Conservation (phyloP, 1,140 invertebrate species). For the Tigriopus japonicus region DNA sequence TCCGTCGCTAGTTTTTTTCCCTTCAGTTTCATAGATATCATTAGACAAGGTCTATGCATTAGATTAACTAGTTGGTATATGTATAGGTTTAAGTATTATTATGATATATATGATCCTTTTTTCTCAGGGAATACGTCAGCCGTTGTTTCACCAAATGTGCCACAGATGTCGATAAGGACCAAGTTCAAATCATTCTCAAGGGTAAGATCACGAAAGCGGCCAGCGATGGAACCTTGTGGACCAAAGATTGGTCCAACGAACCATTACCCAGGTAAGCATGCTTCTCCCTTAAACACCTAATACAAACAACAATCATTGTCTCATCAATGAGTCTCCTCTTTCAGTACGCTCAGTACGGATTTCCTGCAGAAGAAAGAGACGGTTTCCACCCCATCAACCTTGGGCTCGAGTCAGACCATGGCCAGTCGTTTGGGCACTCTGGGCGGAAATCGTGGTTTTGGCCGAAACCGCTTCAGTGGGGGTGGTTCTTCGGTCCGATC, state of each 20-base stretch:
- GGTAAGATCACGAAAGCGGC: constrained; percentile 73
- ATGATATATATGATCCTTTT: too few species aligned
- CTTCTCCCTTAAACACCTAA: background rate
- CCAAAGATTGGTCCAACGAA: constrained; percentile 77
- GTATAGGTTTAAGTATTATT: too few species aligned
- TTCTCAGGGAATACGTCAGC: constrained; percentile 61
- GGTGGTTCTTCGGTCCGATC: too few species aligned
- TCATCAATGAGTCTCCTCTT: background rate
- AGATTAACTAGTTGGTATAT: too few species aligned
- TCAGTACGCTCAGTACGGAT: background rate
- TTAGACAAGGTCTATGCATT: too few species aligned
- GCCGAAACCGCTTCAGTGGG: too few species aligned
- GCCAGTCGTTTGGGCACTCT: too few species aligned
- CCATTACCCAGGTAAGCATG: constrained; percentile 43
- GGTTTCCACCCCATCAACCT: too few species aligned
- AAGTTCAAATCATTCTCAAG: constrained; percentile 79
- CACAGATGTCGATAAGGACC: constrained; percentile 68
- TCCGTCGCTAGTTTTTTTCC: too few species aligned
- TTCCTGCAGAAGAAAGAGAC: background rate
- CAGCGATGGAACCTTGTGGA: constrained; percentile 59
- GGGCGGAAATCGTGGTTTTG: too few species aligned
- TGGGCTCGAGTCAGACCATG: too few species aligned
- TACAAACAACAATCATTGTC: background rate
- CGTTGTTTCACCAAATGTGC: constrained; percentile 74
- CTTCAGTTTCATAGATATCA: too few species aligned